Evolutionary conservation across 2,888 invertebrate genomes (phyloP), one percentile per base, ranked within the genome.

Genomic region (Gasteruption jaculator): DNA sequence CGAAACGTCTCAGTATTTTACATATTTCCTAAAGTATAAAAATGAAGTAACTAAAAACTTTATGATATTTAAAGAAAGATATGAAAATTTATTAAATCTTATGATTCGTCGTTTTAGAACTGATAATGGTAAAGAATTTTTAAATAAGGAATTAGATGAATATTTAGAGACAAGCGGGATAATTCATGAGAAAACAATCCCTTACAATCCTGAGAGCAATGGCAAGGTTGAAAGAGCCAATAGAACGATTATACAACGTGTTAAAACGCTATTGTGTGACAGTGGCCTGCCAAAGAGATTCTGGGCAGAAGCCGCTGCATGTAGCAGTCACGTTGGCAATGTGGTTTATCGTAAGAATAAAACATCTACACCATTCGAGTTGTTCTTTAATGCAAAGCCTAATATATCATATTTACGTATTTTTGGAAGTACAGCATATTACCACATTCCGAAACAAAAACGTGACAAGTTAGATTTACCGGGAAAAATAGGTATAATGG

Each of bases 401-500:
- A n/a, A n/a, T n/a, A n/a, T n/a, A n/a, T n/a, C n/a, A n/a, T 2
- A 37, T 16, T 29, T 37, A 12, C 19, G 5, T 14, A 19, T 15
- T 0, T 30, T 38, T 5, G 38, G 38, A 3, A 21, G 15, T 10
- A 0, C 11, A 0, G 30, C 38, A 5, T 29, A 2, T 14, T 15
- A n/a, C n/a, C n/a, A 38, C 2, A 7, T 21, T 2, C 30, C 8
- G 2, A 38, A 38, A n/a, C n/a, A n/a, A 10, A 12, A 14, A 10
- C 30, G 38, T 19, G 21, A 38, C 6, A 38, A 38, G 5, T 15
- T 38, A 14, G 15, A 38, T n/a, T n/a, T n/a, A n/a, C n/a, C n/a
- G n/a, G n/a, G n/a, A n/a, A n/a, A n/a, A n/a, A n/a, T n/a, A n/a
- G n/a, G n/a, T n/a, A n/a, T n/a, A n/a, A n/a, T n/a, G n/a, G n/a